phyloP scores from a whole-genome alignment of 2,888 invertebrate species.

The Mallateleia sp. region DNA sequence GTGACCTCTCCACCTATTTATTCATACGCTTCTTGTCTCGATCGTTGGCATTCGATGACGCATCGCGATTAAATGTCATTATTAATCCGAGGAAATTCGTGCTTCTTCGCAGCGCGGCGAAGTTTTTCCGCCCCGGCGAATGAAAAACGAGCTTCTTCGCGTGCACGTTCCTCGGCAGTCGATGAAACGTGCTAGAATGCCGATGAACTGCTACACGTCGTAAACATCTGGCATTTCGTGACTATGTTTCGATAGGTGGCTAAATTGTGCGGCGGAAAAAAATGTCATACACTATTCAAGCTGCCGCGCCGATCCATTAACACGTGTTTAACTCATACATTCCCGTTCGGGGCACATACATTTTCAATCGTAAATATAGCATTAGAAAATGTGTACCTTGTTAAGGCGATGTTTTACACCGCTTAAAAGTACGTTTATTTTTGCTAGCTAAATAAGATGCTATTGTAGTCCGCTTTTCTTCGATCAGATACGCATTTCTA shows the following conservation, averaged over 20 bases:
- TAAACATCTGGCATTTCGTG: constrained; percentile 69
- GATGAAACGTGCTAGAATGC: constrained; percentile 62
- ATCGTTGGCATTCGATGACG: too few species aligned
- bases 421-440: constrained; percentile 5
- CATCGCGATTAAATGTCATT: background rate
- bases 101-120: constrained; percentile 1
- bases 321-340: constrained; percentile 12
- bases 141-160: constrained; percentile 63
- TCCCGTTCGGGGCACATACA: background rate
- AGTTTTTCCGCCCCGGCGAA: constrained; percentile 35
- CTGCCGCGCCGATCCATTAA: constrained; percentile 30
- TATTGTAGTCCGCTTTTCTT: constrained; percentile 50
- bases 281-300: constrained; percentile 37
- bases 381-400: constrained; percentile 18
- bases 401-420: constrained; percentile 28
- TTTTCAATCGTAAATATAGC: background rate
- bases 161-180: constrained; percentile 46
- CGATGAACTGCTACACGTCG: constrained; percentile 60
- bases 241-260: constrained; percentile 59
- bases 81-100: constrained; percentile 23
- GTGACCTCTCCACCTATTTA: too few species aligned
- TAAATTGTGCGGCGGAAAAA: constrained; percentile 50
- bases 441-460: constrained; percentile 48
- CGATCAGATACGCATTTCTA: constrained; percentile 54
- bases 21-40: background rate